Evolutionary conservation across 2,888 invertebrate genomes (phyloP), one percentile per base, ranked within the genome.

Genomic region (Xanthia togata): DNA sequence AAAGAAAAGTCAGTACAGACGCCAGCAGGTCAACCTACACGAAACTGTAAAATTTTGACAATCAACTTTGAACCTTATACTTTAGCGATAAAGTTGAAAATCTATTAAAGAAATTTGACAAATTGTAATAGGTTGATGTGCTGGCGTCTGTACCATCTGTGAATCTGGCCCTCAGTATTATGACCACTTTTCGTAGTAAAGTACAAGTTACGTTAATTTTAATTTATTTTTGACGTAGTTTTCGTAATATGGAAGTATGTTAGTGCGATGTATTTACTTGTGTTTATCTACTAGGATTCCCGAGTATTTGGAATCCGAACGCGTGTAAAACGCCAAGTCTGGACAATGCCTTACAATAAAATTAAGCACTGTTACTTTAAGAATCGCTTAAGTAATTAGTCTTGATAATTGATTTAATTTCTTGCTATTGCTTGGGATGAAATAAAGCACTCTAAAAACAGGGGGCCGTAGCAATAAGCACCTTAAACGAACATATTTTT

Each of bases 141-240:
- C n/a, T n/a, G n/a, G n/a, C n/a, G n/a, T n/a, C n/a, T n/a, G 4
- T 68, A 20, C 38, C n/a, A n/a, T 31, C 47, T 38, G 11, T 20
- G 68, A 68, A 59, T 68, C 38, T 26, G n/a, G 68, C 20, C 57
- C 20, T 57, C n/a, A 53, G 17, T 75, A 65, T 65, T 62, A 53
- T 17, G 38, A 31, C 73, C 64, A 65, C 73, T 60, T 57, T 73
- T 50, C n/a, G 9, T 64, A 38, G 26, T 44, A 38, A 67, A 53
- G 50, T 83, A 78, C 80, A n/a, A 38, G 11, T 78, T 8, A 41
- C 12, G 57, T 23, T 53, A 20, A 35, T 57, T 73, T 73, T 35
- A 5, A 14, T 14, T 50, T 5, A 41, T 38, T n/a, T 55, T 50
- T 50, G 6, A 5, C 20, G 20, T 20, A 50, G 50, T 50, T 74